Evolutionary conservation across 2,113 vertebrate genomes (phyloP).

Genomic region (Microtus oregoni): DNA sequence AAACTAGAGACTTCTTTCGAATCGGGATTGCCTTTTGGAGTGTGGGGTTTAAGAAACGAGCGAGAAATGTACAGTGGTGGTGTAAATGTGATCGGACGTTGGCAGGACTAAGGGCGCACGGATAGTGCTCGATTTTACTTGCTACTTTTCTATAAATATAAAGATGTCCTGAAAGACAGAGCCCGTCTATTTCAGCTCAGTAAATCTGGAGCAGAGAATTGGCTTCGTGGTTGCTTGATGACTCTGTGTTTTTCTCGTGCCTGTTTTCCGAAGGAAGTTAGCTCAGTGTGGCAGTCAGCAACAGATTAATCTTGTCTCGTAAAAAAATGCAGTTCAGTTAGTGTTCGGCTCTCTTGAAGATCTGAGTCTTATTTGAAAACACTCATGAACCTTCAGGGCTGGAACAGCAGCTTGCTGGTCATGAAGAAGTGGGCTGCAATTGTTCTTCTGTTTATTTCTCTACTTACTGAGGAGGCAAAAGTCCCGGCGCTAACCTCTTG

Average conservation of each 20-base stretch:
- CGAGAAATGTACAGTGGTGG: neutral
- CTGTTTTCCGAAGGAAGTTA: neutral
- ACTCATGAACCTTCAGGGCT: neutral
- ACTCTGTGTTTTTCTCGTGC: neutral
- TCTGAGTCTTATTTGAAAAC: neutral
- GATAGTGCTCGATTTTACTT: neutral
- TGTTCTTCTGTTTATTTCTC: conserved; percentile 63
- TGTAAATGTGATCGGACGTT: neutral
- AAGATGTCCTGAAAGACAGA: neutral
- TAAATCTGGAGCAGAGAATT: neutral
- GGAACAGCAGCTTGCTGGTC: neutral
- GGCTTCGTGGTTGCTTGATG: conserved; percentile 3
- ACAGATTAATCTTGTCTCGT: neutral
- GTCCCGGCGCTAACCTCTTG: conserved; percentile 57
- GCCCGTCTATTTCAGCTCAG: neutral
- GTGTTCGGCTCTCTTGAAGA: neutral
- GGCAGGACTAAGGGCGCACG: neutral
- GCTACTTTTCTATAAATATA: neutral
- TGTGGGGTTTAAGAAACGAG: neutral
- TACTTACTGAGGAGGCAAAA: conserved; percentile 36
- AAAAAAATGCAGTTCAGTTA: neutral
- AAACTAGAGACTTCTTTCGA: neutral
- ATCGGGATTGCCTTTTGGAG: neutral
- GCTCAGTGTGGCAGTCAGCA: neutral
- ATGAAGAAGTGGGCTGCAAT: conserved; percentile 22